Base-by-base conservation (phyloP, 2,888 invertebrate species). In the Eristalinus sepulchralis region DNA sequence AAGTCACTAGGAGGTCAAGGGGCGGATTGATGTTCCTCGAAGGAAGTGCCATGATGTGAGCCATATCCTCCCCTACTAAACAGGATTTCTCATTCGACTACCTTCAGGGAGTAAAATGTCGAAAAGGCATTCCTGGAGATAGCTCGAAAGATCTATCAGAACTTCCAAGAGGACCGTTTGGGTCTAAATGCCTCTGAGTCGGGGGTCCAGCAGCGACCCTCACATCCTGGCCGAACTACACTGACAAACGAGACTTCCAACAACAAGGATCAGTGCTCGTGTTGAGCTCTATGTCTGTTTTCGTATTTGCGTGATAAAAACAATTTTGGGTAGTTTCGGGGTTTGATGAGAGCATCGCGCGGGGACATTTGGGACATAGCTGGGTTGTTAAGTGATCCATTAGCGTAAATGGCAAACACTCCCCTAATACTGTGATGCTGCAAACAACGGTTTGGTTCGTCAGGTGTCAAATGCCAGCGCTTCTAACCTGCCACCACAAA, bases 41-140 rank as follows among this genome's bases (percentile, higher is more conserved):
- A 95, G 99, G 99, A 89, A 99, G 99, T 94, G 99, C 99, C 90
- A 99, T 99, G 95, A 99, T 99, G 99, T 99, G 93, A 95, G 95
- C 92, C 80, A n/a, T n/a, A n/a, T 63, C 66, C 10, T 0, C 4
- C 55, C 71, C 9, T 13, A 11, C n/a, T 17, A 9, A 39, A 0
- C 10, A 34, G 55, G 24, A 47, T 10, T n/a, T 20, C n/a, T 62
- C 24, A 22, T 10, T 47, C 92, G 94, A 1, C 0, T 8, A 5
- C 0, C 5, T 47, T 77, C 91, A 98, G 98, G 31, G 99, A 99
- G 85, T 98, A 99, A 93, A 99, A 99, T 93, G 99, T 99, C 20
- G 99, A 99, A 93, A 99, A 99, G 93, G 99, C 99, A 68, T 99
- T 99, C 93, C 94, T 99, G 90, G 99, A 99, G 94, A 99, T 99